Evolutionary conservation across 2,888 invertebrate genomes (phyloP).

Genomic region (Scrobipalpa atriplicella): DNA sequence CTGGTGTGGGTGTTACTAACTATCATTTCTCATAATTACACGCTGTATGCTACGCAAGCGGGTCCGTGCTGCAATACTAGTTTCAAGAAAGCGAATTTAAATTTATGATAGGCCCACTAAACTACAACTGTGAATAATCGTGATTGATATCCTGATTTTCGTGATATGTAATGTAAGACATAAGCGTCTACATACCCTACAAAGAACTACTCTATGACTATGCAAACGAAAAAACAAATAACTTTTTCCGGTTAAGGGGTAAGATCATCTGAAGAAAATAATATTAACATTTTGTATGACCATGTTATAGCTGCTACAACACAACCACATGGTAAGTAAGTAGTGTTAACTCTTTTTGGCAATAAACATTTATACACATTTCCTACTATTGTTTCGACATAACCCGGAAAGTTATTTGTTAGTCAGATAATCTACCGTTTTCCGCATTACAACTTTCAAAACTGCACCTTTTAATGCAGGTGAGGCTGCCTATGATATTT

Average conservation of each 20-base stretch:
- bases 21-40: slow-evolving; percentile 31
- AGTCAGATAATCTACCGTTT: neutral
- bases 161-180: slow-evolving; percentile 2
- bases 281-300: no score
- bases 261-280: no score
- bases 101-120: slow-evolving; percentile 23
- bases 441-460: neutral
- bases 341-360: no score
- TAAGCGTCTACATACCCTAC: no score
- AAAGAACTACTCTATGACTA: neutral
- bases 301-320: no score
- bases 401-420: neutral
- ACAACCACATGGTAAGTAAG: no score
- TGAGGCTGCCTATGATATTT: no score
- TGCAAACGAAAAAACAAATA: no score
- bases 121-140: slow-evolving; percentile 23
- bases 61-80: slow-evolving; percentile 17
- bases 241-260: no score
- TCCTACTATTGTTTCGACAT: neutral
- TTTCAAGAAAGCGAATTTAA: slow-evolving; percentile 19
- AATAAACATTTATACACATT: no score
- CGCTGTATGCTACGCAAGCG: slow-evolving; percentile 5
- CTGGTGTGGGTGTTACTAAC: slow-evolving; percentile 12
- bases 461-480: no score
- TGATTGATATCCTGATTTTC: slow-evolving; percentile 22